Evolutionary conservation across 1,140 invertebrate species (phyloP), one percentile per base, ranked within the genome.

Genomic region (Meloidogyne hapla): DNA sequence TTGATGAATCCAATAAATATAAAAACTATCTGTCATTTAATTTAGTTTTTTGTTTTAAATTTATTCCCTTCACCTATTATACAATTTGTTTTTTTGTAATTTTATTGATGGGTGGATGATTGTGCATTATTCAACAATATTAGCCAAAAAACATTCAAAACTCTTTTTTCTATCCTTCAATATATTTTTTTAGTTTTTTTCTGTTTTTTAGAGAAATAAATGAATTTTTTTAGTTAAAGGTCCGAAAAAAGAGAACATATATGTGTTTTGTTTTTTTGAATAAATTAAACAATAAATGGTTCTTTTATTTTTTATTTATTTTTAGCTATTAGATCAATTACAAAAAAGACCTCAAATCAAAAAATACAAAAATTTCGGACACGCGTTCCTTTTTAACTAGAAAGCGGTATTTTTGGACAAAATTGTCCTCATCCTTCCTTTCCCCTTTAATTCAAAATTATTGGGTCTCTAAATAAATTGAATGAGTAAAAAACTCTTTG

Each of bases 401-500:
- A n/a, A n/a, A n/a, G n/a, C n/a, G n/a, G n/a, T 8, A 6, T 33
- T 33, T 33, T 33, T 33, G 1, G 33, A 6, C 33, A 33, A 33
- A 33, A 33, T 6, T 4, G 33, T 4, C 9, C 33, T 33, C 9
- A 8, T 33, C 33, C 33, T 33, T 33, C 4, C 9, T 33, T 33
- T 33, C 33, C 33, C 5, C 0, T 48, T 48, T 48, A 48, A 48
- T 18, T 48, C 45, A 48, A 56, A 56, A 56, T 45, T 45, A 56
- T n/a, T 56, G 6, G 18, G 18, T 45, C 40, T 42, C 18, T 3
- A 56, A 56, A 56, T 56, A 56, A 56, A 56, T n/a, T 56, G 1
- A n/a, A n/a, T n/a, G n/a, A 56, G n/a, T 18, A 48, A 56, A 56
- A n/a, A 56, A 56, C n/a, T n/a, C 48, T 56, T 56, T 56, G 48